These are phyloP conservation scores for Monoplex corrugatus DNA, from an alignment of 2,888 invertebrate genomes.

Conservation along the genomic window DNA sequence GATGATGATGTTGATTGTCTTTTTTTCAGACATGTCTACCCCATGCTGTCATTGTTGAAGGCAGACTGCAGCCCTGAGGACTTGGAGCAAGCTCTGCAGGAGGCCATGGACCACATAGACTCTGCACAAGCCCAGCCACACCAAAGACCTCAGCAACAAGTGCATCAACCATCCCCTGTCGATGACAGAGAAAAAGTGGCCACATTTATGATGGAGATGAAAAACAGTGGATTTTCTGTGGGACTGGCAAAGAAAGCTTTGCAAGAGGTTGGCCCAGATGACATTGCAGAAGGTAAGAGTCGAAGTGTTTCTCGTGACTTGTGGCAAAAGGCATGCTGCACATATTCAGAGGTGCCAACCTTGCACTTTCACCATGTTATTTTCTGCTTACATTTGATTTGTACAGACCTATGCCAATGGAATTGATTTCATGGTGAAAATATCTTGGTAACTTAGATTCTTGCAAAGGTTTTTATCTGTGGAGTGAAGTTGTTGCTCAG, in stretches of 20 bases:
- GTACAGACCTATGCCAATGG: no score
- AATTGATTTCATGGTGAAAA: no score
- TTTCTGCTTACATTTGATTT: no score
- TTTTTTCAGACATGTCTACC: slow-evolving; percentile 58
- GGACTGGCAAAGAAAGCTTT: slow-evolving; percentile 60
- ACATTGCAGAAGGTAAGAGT: slow-evolving; percentile 59
- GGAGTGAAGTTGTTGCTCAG: no score
- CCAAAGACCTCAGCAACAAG: background rate
- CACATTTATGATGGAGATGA: slow-evolving; percentile 60
- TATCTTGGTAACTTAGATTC: no score
- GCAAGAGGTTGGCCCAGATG: slow-evolving; percentile 52
- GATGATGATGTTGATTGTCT: slow-evolving; percentile 10
- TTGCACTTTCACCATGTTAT: no score
- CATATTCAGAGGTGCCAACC: no score
- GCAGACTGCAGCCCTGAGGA: slow-evolving; percentile 62
- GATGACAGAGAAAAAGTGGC: slow-evolving; percentile 33
- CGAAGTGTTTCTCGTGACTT: no score
- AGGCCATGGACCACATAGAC: slow-evolving; percentile 55
- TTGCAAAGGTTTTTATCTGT: no score
- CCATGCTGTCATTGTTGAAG: slow-evolving; percentile 66
- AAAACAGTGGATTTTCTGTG: slow-evolving; percentile 60
- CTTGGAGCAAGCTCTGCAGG: slow-evolving; percentile 60
- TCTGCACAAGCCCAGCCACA: slow-evolving; percentile 35
- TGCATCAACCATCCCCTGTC: background rate
- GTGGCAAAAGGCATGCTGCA: no score